phyloP scores from a whole-genome alignment of 2,113 vertebrate genomes.

The Nannobrachium achirus region DNA sequence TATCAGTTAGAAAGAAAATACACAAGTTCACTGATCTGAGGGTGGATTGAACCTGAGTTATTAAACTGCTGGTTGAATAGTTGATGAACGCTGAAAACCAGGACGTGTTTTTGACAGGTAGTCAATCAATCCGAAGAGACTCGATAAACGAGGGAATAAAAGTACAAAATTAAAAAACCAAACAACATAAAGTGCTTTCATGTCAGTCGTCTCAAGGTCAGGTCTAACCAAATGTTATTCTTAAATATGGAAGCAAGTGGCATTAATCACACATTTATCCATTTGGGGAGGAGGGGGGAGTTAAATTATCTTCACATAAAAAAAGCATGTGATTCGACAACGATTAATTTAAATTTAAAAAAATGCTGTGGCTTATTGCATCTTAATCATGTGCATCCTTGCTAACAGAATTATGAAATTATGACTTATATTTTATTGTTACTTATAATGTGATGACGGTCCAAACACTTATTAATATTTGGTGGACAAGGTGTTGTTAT shows the following conservation, averaged over 20 bases:
- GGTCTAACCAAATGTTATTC: not conserved
- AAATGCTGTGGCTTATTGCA: not conserved
- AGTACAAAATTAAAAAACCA: not conserved
- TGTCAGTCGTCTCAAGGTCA: conserved; percentile 25
- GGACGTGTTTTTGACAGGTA: too few relatives aligned
- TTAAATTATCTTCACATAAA: not conserved
- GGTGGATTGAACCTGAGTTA: not conserved
- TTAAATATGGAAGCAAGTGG: conserved; percentile 5
- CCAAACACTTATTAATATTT: not conserved
- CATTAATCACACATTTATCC: too few relatives aligned
- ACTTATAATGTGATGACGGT: not conserved
- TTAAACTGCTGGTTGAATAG: not conserved
- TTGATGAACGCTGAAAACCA: not conserved
- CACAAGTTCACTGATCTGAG: not conserved
- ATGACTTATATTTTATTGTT: too few relatives aligned
- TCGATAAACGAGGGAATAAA: too few relatives aligned
- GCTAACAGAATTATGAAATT: not conserved
- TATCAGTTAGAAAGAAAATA: not conserved
- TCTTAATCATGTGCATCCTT: not conserved
- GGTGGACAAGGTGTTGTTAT: too few relatives aligned
- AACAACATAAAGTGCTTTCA: conserved; percentile 75
- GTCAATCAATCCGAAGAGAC: too few relatives aligned
- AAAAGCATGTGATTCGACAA: conserved; percentile 1
- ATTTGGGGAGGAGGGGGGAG: too few relatives aligned
- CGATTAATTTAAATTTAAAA: not conserved